Evolutionary conservation across 1,140 invertebrate species (phyloP).

Genomic region (Microplitis demolitor): DNA sequence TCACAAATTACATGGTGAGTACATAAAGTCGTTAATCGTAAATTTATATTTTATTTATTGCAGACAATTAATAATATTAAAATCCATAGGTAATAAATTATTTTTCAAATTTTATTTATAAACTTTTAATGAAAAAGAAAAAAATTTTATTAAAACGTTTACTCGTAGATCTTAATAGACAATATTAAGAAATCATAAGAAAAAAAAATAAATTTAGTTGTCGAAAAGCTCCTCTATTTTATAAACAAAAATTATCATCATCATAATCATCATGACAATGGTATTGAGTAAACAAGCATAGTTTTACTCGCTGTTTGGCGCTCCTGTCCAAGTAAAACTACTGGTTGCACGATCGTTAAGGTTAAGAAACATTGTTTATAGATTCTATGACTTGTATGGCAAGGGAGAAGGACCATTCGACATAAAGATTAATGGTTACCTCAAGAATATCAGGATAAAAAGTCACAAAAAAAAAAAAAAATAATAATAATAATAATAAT

Average conservation of each 20-base stretch:
- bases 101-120: too few species aligned
- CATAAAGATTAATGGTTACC: slow-evolving; percentile 28
- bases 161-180: too few species aligned
- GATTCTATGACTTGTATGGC: slow-evolving; percentile 17
- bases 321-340: neutral
- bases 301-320: neutral
- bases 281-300: neutral
- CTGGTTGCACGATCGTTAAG: slow-evolving; percentile 24
- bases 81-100: neutral
- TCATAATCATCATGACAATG: neutral
- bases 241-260: too few species aligned
- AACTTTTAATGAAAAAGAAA: too few species aligned
- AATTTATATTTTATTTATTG: slow-evolving; percentile 25
- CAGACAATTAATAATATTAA: neutral
- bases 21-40: slow-evolving; percentile 34
- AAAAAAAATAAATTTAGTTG: too few species aligned
- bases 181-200: too few species aligned
- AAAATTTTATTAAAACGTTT: too few species aligned
- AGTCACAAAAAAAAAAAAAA: neutral
- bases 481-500: neutral
- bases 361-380: slow-evolving; percentile 29
- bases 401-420: slow-evolving; percentile 10
- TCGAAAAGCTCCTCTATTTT: too few species aligned
- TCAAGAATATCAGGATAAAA: neutral
- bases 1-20: slow-evolving; percentile 36